These are phyloP conservation scores for Idaea biselata DNA, from an alignment of 2,888 invertebrate species.

Conservation along the genomic window DNA sequence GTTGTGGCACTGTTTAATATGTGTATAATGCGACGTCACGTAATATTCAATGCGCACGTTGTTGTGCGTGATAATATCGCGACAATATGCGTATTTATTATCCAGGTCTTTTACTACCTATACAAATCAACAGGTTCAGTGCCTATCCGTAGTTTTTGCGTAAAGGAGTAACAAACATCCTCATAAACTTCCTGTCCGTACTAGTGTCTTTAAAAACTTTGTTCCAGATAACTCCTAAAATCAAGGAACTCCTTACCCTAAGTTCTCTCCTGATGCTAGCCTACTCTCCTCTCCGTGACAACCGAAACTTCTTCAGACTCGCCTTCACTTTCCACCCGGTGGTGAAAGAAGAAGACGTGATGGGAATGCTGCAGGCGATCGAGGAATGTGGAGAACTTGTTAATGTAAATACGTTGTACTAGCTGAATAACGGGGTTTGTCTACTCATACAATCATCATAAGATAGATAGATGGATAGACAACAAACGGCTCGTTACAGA, in stretches of 20 bases:
- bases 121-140: not conserved
- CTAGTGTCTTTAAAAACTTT: constrained; percentile 4
- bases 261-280: constrained; percentile 87
- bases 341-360: constrained; percentile 79
- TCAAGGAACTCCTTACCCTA: constrained; percentile 85
- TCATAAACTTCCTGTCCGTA: too few species aligned
- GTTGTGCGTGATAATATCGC: too few species aligned
- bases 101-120: not conserved
- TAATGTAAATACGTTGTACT: constrained; percentile 1
- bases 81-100: not conserved
- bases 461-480: too few species aligned
- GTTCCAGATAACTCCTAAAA: constrained; percentile 82
- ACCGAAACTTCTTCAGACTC: constrained; percentile 89
- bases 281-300: constrained; percentile 84
- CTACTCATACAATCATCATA: not conserved
- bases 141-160: not conserved
- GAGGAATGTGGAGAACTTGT: constrained; percentile 79
- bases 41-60: too few species aligned
- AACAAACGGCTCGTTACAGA: too few species aligned
- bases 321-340: constrained; percentile 87
- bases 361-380: constrained; percentile 83
- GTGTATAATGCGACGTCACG: too few species aligned
- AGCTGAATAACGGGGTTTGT: not conserved
- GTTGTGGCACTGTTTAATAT: too few species aligned
- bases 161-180: not conserved